Conservation (phyloP, 2,888 invertebrate genomes). For the Anoncus sp. region DNA sequence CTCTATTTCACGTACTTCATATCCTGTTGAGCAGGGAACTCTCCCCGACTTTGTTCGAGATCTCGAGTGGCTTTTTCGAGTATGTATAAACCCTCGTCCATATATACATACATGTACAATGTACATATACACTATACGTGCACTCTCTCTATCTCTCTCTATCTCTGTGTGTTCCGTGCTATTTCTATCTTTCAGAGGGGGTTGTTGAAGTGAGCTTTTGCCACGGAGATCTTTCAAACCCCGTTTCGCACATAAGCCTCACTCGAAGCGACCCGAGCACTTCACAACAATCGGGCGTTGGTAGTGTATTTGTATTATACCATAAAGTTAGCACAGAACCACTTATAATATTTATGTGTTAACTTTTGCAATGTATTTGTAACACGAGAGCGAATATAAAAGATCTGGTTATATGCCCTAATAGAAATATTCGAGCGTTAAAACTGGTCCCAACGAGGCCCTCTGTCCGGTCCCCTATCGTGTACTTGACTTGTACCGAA, state of each 20-base stretch:
- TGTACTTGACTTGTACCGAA: not conserved
- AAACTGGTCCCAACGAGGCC: not conserved
- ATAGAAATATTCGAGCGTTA: not conserved
- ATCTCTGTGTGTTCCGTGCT: not conserved
- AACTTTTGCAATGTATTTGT: conserved; percentile 20
- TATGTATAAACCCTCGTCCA: conserved; percentile 29
- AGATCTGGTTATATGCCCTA: not conserved
- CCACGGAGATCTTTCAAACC: conserved; percentile 35
- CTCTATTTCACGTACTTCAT: conserved; percentile 45
- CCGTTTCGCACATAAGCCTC: conserved; percentile 39
- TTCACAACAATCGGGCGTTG: conserved; percentile 37
- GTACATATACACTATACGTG: too few species aligned
- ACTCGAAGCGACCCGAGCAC: conserved; percentile 25
- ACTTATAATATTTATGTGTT: conserved; percentile 12
- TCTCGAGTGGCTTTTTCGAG: conserved; percentile 54
- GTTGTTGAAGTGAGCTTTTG: conserved; percentile 31
- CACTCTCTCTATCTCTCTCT: not conserved
- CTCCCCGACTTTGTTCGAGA: conserved; percentile 49
- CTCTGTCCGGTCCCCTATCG: not conserved
- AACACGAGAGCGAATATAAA: not conserved
- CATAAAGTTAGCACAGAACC: not conserved
- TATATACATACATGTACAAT: not conserved
- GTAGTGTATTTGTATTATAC: not conserved
- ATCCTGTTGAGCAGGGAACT: conserved; percentile 31
- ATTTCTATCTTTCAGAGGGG: conserved; percentile 12